Evolutionary conservation across 1,140 invertebrate species (phyloP).

Genomic region (Fopius arisanus): DNA sequence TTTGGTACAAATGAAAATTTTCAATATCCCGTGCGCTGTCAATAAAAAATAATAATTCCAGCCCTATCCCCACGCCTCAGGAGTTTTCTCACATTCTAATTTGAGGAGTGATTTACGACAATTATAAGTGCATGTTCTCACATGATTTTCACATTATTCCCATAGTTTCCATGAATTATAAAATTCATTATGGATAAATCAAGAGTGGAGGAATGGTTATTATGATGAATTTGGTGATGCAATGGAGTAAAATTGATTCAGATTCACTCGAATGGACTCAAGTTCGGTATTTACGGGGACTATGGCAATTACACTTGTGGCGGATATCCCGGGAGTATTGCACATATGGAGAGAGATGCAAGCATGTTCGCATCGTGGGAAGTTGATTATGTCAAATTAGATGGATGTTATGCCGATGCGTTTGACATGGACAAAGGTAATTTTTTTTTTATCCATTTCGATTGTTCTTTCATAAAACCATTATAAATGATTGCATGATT

Average conservation of each 20-base stretch:
- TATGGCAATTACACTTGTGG: conserved; percentile 95
- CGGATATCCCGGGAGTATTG: conserved; percentile 92
- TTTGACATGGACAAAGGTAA: conserved; percentile 81
- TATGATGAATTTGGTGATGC: not conserved
- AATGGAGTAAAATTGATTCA: conserved; percentile 53
- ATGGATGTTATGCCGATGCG: conserved; percentile 91
- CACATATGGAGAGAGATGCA: conserved; percentile 85
- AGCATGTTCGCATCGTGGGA: conserved; percentile 95
- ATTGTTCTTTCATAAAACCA: not conserved
- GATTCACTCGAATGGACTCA: conserved; percentile 92
- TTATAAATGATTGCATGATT: conserved; percentile 12
- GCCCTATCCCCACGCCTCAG: no score
- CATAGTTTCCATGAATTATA: no score
- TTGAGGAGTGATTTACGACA: no score
- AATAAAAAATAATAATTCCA: no score
- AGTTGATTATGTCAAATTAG: conserved; percentile 96
- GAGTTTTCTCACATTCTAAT: no score
- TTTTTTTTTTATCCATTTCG: conserved; percentile 3
- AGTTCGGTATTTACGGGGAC: conserved; percentile 98
- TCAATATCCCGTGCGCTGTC: no score
- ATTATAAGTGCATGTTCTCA: no score
- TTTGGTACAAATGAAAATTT: no score
- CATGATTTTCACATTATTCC: no score
- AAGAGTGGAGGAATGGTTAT: not conserved
- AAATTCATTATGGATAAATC: no score